Conservation (phyloP, 2,113 vertebrate species). For the Myrmecophaga tridactyla region DNA sequence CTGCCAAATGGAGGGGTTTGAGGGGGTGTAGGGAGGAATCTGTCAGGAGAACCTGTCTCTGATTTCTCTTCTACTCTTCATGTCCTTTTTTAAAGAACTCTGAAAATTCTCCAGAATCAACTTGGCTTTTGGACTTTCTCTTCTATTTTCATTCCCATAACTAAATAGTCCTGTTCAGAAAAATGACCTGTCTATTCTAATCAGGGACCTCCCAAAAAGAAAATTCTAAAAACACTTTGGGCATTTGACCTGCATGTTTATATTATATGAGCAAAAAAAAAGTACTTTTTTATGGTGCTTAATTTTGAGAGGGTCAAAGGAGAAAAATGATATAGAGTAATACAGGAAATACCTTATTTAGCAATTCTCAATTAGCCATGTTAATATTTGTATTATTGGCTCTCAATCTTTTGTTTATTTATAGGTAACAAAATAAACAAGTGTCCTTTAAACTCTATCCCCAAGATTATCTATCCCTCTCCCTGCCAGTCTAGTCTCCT, state of each 20-base stretch:
- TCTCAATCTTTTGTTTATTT: not conserved
- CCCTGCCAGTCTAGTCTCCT: not conserved
- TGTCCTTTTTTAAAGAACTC: not conserved
- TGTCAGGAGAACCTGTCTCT: not conserved
- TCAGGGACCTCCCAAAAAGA: not conserved
- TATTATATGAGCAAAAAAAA: not conserved
- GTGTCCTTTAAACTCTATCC: not conserved
- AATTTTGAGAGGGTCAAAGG: not conserved
- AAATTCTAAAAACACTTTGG: not conserved
- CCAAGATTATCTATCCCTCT: not conserved
- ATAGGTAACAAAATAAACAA: not conserved
- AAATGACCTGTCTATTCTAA: not conserved
- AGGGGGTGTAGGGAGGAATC: not conserved
- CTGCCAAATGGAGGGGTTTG: not conserved
- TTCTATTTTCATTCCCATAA: not conserved
- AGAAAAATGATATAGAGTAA: not conserved
- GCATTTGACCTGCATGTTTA: not conserved
- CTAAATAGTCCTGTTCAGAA: not conserved
- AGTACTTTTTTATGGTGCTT: not conserved
- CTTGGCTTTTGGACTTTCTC: not conserved
- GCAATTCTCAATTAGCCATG: constrained; percentile 28
- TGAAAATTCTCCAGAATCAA: not conserved
- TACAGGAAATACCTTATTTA: not conserved
- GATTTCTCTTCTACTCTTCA: not conserved
- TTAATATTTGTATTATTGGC: not conserved